Evolutionary conservation across 2,113 vertebrate species (phyloP).

Genomic region (Amia ocellicauda): DNA sequence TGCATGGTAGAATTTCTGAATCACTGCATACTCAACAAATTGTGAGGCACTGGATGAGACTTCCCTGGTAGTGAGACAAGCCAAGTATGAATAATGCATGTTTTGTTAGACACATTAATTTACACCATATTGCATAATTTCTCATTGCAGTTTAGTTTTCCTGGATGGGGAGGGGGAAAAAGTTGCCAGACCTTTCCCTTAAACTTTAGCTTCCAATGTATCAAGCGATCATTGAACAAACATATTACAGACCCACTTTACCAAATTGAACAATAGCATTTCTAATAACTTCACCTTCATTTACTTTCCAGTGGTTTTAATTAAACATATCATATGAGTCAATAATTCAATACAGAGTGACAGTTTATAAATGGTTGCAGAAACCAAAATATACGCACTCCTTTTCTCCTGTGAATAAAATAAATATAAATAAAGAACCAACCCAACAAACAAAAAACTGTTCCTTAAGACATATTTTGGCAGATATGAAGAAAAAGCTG

Average conservation of each 20-base stretch:
- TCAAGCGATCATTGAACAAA: neutral
- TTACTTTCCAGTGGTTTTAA: too few relatives aligned
- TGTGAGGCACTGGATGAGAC: slow-evolving; percentile 36
- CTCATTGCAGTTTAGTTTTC: neutral
- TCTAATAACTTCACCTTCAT: too few relatives aligned
- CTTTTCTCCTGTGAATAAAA: too few relatives aligned
- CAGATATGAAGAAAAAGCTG: neutral
- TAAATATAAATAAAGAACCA: too few relatives aligned
- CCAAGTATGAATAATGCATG: slow-evolving; percentile 6
- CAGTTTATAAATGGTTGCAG: too few relatives aligned
- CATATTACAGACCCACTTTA: neutral
- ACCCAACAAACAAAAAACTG: too few relatives aligned
- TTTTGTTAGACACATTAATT: neutral
- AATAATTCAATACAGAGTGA: too few relatives aligned
- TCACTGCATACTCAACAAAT: slow-evolving; percentile 49
- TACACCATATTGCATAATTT: too few relatives aligned
- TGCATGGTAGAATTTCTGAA: slow-evolving; percentile 33
- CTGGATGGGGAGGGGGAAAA: neutral
- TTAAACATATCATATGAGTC: too few relatives aligned
- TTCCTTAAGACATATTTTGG: neutral
- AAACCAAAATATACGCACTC: too few relatives aligned
- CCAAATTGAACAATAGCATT: too few relatives aligned
- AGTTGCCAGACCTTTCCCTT: neutral
- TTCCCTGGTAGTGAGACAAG: neutral
- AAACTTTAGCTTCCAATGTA: neutral